These are phyloP conservation scores for Cynocephalus volans DNA, from an alignment of 2,113 vertebrate species.

Conservation along the genomic window DNA sequence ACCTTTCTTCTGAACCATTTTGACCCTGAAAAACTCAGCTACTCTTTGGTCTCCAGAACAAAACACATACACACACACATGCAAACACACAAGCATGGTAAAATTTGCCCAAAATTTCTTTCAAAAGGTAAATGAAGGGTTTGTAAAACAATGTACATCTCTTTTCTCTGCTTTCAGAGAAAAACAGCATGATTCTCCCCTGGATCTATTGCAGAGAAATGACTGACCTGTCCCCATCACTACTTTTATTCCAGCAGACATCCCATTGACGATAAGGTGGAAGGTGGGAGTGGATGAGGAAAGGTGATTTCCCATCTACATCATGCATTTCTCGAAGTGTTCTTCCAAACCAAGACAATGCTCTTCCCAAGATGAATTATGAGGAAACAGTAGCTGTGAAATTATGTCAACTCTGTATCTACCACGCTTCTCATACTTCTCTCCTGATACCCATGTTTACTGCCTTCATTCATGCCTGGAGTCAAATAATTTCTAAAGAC, in stretches of 20 bases:
- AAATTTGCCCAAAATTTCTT: background rate
- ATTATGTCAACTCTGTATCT: background rate
- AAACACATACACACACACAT: background rate
- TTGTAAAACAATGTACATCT: background rate
- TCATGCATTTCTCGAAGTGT: background rate
- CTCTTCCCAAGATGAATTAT: background rate
- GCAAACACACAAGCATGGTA: background rate
- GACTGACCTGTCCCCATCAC: background rate
- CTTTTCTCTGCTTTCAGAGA: background rate
- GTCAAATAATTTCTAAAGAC: background rate
- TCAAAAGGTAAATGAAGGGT: background rate
- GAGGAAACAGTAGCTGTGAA: background rate
- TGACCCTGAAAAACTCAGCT: background rate
- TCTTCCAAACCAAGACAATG: background rate
- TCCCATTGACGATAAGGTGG: background rate
- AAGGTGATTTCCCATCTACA: background rate
- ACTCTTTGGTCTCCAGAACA: background rate
- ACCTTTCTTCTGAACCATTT: background rate
- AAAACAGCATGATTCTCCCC: background rate
- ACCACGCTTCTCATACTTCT: background rate
- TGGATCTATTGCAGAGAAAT: background rate
- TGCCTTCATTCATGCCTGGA: background rate
- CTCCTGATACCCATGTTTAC: background rate
- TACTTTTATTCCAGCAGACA: background rate
- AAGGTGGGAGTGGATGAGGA: background rate